Conservation (phyloP, 2,797 vertebrate genomes). For the Artibeus jamaicensis region DNA sequence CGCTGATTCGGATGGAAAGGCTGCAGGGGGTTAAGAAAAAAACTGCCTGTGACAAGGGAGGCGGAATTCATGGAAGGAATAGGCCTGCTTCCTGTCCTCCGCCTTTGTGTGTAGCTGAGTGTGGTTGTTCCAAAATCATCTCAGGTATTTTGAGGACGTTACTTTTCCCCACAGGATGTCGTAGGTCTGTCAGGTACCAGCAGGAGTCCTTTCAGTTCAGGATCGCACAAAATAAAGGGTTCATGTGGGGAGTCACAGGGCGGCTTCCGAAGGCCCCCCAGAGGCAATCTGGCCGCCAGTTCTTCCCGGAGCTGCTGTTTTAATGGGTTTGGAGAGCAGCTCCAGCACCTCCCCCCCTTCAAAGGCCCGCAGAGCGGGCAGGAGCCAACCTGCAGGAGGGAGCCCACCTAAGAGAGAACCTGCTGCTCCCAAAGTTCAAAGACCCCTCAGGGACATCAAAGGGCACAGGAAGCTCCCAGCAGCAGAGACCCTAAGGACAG, state of each 20-base stretch:
- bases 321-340: constrained; percentile 73
- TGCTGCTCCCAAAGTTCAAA: constrained; percentile 77
- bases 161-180: background rate
- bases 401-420: constrained; percentile 53
- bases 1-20: background rate
- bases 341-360: constrained; percentile 72
- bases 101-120: background rate
- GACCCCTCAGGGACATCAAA: constrained; percentile 76
- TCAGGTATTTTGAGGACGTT: background rate
- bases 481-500: constrained; percentile 56
- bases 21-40: background rate
- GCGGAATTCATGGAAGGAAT: background rate
- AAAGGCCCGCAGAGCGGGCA: constrained; percentile 70
- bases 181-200: background rate
- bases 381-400: constrained; percentile 68
- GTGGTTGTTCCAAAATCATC: background rate
- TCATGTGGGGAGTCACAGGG: background rate
- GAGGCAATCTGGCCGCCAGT: background rate
- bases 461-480: constrained; percentile 52
- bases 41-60: background rate
- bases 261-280: background rate
- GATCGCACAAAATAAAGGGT: background rate
- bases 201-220: background rate
- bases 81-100: background rate
- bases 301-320: constrained; percentile 35